Conservation (phyloP, 2,113 vertebrate species). For the Lipotes vexillifer region DNA sequence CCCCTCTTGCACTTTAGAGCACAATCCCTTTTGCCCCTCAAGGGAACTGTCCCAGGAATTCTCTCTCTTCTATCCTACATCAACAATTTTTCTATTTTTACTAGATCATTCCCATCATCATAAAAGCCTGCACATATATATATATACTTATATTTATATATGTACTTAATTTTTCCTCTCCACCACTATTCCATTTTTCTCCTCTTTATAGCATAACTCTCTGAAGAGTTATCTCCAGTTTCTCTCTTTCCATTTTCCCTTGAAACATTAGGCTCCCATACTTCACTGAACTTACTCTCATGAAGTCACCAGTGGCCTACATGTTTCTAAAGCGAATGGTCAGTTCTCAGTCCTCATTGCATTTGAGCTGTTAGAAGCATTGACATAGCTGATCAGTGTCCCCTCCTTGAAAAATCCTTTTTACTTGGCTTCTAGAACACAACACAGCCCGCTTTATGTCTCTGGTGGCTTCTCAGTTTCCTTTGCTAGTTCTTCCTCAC, state of each 20-base stretch:
- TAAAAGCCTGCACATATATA: not conserved
- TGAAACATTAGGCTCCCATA: not conserved
- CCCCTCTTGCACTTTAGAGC: not conserved
- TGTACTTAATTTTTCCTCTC: not conserved
- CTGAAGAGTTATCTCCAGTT: not conserved
- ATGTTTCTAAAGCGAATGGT: not conserved
- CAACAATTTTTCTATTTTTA: not conserved
- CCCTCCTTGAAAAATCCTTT: not conserved
- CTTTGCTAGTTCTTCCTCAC: not conserved
- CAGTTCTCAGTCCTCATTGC: not conserved
- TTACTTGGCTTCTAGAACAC: not conserved
- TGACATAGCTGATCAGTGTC: not conserved
- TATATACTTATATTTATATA: no score
- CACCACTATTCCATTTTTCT: not conserved
- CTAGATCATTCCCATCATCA: not conserved
- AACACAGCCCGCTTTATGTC: not conserved
- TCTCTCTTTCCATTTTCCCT: not conserved
- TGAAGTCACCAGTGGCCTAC: not conserved
- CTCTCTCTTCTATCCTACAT: not conserved
- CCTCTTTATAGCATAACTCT: not conserved
- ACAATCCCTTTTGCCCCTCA: not conserved
- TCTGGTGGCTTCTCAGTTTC: not conserved
- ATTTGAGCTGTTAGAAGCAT: not conserved
- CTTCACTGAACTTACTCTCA: not conserved
- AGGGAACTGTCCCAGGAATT: not conserved